Percentiles rank a stretch among this genome's conserved stretches.
phyloP scores from a whole-genome alignment of 92 coral and sea anemone species.

The Zoanthus gigantus region DNA sequence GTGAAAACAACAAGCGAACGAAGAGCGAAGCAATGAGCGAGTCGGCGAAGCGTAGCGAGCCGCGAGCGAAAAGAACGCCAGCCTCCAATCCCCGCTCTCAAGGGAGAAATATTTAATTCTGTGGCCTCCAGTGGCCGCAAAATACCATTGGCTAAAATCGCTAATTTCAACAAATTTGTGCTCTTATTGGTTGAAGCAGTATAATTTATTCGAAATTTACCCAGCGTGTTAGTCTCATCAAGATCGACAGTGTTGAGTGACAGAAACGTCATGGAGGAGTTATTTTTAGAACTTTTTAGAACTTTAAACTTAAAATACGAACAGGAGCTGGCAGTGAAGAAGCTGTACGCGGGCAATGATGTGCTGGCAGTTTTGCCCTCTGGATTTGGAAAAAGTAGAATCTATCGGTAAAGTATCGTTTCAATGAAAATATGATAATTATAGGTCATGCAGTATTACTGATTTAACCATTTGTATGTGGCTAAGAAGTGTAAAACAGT shows the following conservation, averaged over 20 bases:
- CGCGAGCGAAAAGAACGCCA: conserved; percentile 22
- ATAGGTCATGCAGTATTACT: too few relatives aligned
- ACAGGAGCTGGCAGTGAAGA: conserved; percentile 40
- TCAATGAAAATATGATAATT: too few relatives aligned
- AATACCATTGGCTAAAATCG: conserved; percentile 28
- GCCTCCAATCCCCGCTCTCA: conserved; percentile 22
- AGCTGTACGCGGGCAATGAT: conserved; percentile 20
- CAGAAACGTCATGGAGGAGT: conserved; percentile 6
- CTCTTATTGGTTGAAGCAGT: conserved; percentile 26
- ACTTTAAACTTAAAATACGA: too few relatives aligned
- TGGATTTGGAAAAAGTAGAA: conserved; percentile 33
- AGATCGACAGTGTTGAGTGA: conserved; percentile 45
- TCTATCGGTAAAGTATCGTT: too few relatives aligned
- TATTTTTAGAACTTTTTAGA: too few relatives aligned
- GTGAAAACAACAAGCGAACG: not conserved
- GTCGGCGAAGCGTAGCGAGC: conserved; percentile 6
- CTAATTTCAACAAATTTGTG: conserved; percentile 18
- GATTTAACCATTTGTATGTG: too few relatives aligned
- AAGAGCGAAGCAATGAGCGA: conserved; percentile 28
- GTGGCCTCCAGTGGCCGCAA: conserved; percentile 29
- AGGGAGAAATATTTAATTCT: conserved; percentile 28
- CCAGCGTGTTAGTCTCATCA: conserved; percentile 38
- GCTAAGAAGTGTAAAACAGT: too few relatives aligned
- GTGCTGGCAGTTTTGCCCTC: conserved; percentile 29
- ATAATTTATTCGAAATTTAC: conserved; percentile 26